Conservation (phyloP, 2,113 vertebrate species). For the Struthidea cinerea region DNA sequence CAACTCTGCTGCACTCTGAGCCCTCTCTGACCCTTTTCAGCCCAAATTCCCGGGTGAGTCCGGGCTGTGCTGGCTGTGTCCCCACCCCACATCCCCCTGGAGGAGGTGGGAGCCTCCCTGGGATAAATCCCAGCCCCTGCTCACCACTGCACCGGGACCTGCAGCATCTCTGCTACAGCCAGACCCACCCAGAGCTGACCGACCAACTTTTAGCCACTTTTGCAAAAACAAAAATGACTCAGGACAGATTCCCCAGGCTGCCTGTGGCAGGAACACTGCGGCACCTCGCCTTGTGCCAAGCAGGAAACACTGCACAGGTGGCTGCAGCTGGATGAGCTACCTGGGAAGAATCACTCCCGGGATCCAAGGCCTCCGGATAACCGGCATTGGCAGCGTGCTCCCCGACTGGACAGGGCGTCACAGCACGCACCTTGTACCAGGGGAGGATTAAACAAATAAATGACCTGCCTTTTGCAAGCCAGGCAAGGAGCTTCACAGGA, state of each 20-base stretch:
- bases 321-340: background rate
- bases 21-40: background rate
- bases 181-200: background rate
- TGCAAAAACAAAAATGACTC: background rate
- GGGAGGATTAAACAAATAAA: background rate
- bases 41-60: rapidly evolving
- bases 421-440: background rate
- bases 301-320: background rate
- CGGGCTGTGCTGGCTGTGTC: background rate
- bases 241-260: background rate
- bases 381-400: rapidly evolving
- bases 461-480: background rate
- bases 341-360: background rate
- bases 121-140: background rate
- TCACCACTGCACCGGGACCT: background rate
- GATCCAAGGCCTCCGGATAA: background rate
- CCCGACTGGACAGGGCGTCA: background rate
- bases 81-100: background rate
- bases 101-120: background rate
- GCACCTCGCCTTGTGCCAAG: background rate
- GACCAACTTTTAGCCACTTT: background rate
- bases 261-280: background rate
- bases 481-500: background rate
- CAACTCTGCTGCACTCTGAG: background rate
- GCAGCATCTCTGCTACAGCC: background rate